Evolutionary conservation across 1,140 invertebrate species (phyloP).

Genomic region (Drosophila triauraria): DNA sequence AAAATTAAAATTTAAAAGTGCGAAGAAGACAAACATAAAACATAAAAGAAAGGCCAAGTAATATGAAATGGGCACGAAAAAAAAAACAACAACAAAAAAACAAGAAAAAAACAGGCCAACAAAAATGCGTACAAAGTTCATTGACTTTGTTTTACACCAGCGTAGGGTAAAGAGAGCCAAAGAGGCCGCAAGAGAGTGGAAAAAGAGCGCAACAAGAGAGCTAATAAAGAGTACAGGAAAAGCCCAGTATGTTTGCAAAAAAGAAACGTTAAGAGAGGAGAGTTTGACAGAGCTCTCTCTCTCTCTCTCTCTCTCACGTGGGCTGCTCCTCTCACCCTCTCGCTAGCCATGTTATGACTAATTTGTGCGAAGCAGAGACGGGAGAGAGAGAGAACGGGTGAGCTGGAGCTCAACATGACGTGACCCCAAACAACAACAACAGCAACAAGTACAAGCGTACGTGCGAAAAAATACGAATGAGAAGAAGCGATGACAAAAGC

Average conservation of each 20-base stretch:
- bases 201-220: background rate
- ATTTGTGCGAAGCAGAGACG: conserved; percentile 36
- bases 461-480: conserved; percentile 64
- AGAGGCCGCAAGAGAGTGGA: background rate
- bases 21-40: conserved; percentile 67
- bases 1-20: conserved; percentile 58
- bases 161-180: conserved; percentile 22
- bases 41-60: conserved; percentile 48
- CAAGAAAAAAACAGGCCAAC: conserved; percentile 42
- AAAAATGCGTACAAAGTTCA: conserved; percentile 81
- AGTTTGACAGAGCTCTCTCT: background rate
- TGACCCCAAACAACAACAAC: conserved; percentile 79
- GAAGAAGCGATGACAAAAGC: conserved; percentile 66
- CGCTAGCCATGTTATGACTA: conserved; percentile 52
- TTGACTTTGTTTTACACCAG: conserved; percentile 77
- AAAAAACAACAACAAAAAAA: conserved; percentile 49
- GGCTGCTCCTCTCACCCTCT: background rate
- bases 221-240: background rate
- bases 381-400: background rate
- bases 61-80: conserved; percentile 51
- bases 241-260: conserved; percentile 43
- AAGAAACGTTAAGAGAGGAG: conserved; percentile 8
- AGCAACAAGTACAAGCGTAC: conserved; percentile 80
- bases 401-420: conserved; percentile 52
- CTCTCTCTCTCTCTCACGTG: conserved; percentile 13